Conservation (phyloP, 2,888 invertebrate species). For the Hirudinaria manillensis region DNA sequence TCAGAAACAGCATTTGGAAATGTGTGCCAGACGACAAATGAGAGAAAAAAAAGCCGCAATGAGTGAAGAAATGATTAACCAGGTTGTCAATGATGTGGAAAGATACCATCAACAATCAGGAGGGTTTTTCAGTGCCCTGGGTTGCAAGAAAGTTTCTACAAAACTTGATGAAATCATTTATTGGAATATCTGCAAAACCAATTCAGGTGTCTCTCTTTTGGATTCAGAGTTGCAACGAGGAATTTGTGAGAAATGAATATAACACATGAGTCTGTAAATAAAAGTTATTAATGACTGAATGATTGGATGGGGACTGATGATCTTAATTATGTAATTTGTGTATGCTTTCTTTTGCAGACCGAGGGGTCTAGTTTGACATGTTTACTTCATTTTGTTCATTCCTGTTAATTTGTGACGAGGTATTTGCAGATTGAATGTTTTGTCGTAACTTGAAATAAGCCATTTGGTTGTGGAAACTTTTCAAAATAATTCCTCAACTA, state of each 20-base stretch:
- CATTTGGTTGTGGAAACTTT: too few relatives aligned
- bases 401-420: too few relatives aligned
- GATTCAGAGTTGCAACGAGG: background rate
- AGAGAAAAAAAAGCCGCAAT: background rate
- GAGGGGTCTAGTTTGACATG: too few relatives aligned
- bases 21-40: background rate
- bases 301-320: too few relatives aligned
- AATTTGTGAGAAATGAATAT: background rate
- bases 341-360: too few relatives aligned
- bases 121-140: background rate
- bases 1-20: background rate
- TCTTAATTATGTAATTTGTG: too few relatives aligned
- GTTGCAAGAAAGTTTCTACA: slow-evolving; percentile 14
- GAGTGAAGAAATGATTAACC: background rate
- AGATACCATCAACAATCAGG: background rate
- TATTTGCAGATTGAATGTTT: too few relatives aligned
- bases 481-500: too few relatives aligned
- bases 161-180: slow-evolving; percentile 6
- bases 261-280: too few relatives aligned
- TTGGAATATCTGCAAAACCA: background rate
- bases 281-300: too few relatives aligned
- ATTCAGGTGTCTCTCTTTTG: background rate
- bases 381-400: too few relatives aligned
- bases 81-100: background rate
- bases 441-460: too few relatives aligned